Percentiles rank a stretch among this genome's conserved stretches.
phyloP scores from a whole-genome alignment of 1,140 invertebrate species.

The Scaptodrosophila lebanonensis region DNA sequence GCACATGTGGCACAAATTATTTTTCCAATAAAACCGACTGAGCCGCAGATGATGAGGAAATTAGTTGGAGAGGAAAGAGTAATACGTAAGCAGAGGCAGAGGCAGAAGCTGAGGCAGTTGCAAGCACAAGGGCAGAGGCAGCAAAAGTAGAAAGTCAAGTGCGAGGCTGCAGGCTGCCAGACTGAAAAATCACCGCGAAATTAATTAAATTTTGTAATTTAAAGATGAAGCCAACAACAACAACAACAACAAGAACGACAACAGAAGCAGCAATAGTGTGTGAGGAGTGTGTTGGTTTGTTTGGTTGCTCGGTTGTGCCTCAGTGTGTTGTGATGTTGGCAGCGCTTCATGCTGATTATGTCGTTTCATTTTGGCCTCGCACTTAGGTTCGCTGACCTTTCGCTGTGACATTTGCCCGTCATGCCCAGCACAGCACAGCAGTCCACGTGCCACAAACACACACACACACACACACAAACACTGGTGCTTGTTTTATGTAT shows the following conservation, averaged over 20 bases:
- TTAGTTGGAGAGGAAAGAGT: too few species aligned
- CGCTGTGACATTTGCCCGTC: constrained; percentile 53
- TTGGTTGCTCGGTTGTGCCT: constrained; percentile 5
- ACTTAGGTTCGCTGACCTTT: constrained; percentile 54
- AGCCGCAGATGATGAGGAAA: constrained; percentile 51
- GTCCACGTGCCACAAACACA: constrained; percentile 9
- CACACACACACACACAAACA: background rate
- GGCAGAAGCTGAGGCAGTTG: background rate
- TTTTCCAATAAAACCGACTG: constrained; percentile 27
- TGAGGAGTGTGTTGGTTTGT: background rate
- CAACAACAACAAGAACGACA: background rate
- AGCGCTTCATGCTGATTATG: constrained; percentile 41
- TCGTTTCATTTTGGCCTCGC: constrained; percentile 33
- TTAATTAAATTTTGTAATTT: constrained; percentile 68
- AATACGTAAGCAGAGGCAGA: too few species aligned
- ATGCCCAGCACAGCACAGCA: constrained; percentile 34
- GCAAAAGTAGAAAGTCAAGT: constrained; percentile 51
- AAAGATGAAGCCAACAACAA: constrained; percentile 22
- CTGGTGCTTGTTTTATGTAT: constrained; percentile 5
- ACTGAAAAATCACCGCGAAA: constrained; percentile 56
- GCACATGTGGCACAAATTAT: constrained; percentile 30
- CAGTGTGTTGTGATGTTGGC: constrained; percentile 17
- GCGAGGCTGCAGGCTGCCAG: constrained; percentile 27
- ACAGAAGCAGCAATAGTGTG: background rate
- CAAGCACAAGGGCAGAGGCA: constrained; percentile 25